A percentile compares a stretch with the other conserved stretches of the same genome.
These are phyloP conservation scores for Picathartes gymnocephalus DNA, from an alignment of 2,113 vertebrate genomes.

Conservation along the genomic window DNA sequence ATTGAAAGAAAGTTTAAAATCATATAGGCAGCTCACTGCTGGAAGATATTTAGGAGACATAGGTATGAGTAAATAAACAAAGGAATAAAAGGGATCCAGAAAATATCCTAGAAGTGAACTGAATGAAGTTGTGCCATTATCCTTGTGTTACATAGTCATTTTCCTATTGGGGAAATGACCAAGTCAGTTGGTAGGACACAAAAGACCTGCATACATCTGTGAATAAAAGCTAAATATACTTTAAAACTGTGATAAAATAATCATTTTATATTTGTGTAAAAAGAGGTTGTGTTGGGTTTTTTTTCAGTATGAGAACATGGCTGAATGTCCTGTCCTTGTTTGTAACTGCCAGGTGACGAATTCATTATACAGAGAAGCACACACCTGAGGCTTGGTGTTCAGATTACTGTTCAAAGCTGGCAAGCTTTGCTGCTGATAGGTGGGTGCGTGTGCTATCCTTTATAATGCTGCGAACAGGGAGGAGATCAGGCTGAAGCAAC, in stretches of 20 bases:
- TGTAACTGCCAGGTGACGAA: neutral
- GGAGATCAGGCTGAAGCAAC: neutral
- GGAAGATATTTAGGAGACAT: neutral
- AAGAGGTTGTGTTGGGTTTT: neutral
- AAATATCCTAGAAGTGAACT: neutral
- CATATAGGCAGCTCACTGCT: neutral
- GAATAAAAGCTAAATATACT: neutral
- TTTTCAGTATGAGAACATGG: neutral
- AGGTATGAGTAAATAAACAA: neutral
- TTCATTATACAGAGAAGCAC: neutral
- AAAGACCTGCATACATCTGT: neutral
- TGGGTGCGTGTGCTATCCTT: no score
- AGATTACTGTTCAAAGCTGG: neutral
- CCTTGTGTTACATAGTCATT: neutral
- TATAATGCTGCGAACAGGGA: neutral
- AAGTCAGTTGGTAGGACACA: neutral
- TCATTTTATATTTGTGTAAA: neutral
- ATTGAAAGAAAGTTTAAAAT: neutral
- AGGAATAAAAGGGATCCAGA: neutral
- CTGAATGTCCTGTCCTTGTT: neutral
- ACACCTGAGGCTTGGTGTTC: neutral
- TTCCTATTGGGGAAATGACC: neutral
- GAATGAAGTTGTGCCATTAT: fast-evolving
- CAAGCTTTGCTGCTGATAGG: neutral
- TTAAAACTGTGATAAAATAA: neutral